A percentile compares a stretch with the other conserved stretches of the same genome.
Evolutionary conservation across 2,113 vertebrate genomes (phyloP).

Genomic region (Engystomops pustulosus): DNA sequence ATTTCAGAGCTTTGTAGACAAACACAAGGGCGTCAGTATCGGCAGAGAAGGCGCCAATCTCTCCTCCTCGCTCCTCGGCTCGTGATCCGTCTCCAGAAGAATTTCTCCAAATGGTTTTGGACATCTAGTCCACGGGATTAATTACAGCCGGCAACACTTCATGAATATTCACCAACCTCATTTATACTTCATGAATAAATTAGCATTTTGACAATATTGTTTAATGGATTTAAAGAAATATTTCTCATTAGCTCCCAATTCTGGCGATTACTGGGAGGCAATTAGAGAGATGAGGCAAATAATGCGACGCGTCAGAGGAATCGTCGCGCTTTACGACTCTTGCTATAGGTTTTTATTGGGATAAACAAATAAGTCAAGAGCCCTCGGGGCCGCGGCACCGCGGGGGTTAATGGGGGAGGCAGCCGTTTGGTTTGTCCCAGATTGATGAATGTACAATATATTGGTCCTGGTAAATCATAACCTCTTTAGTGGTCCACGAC

Average conservation of each 20-base stretch:
- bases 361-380: constrained; percentile 21
- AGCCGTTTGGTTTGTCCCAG: neutral
- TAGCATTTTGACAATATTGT: constrained; percentile 83
- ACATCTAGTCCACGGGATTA: constrained; percentile 79
- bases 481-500: too few species aligned
- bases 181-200: constrained; percentile 87
- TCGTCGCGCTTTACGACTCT: constrained; percentile 58
- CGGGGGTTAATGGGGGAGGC: neutral
- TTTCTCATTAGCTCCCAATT: constrained; percentile 80
- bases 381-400: neutral
- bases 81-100: constrained; percentile 32
- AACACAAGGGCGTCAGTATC: neutral
- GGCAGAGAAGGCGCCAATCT: neutral
- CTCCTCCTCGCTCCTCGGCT: neutral
- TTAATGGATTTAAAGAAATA: constrained; percentile 83
- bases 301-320: constrained; percentile 67
- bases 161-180: constrained; percentile 84
- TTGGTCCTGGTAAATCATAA: neutral
- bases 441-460: neutral
- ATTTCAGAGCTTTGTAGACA: neutral
- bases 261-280: constrained; percentile 76
- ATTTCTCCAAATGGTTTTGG: constrained; percentile 70
- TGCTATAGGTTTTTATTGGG: constrained; percentile 48
- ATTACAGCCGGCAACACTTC: constrained; percentile 79
- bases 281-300: constrained; percentile 74